Base-by-base conservation (phyloP, 2,888 invertebrate genomes). In the Bursaphelenchus okinawaensis region DNA sequence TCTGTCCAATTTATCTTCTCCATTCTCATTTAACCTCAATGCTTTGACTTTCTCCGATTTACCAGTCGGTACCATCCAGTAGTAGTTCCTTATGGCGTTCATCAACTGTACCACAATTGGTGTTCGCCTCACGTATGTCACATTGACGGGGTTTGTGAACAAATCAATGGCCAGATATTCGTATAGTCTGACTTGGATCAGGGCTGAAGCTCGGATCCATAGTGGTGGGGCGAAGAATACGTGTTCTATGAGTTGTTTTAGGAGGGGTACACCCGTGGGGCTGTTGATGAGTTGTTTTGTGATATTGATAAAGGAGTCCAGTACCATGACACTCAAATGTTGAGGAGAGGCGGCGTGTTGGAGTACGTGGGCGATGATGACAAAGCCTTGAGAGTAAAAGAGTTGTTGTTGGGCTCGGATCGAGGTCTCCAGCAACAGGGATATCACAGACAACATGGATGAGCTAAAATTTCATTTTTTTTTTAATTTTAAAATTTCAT, bases 131-230 rank as follows among this genome's bases (percentile, higher is more conserved):
- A 86, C 83, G 77, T 83, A 84, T 71, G 78, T 83, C 73, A 84
- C 84, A 69, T 86, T 85, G 85, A 94, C 93, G 1, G 93, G 92
- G 84, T 96, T 94, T 68, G 91, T 91, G 67, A 98, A 87, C 86
- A 98, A 98, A 85, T 99, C 96, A n/a, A 93, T 93, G 52, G 96
- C 93, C 85, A 99, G 86, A 86, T 96, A 99, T 82, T 92, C 92
- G 87, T 98, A 98, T 58, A 99, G 88, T 19, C 64, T 67, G 27
- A 71, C 60, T 69, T 68, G 71, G 16, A 76, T 58, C 63, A 65
- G 29, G 24, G 52, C 19, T 59, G 93, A 91, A 12, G 96, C 93
- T 86, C 96, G 92, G 82, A 98, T 95, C 98, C 98, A 99, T 70
- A 99, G 87, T 28, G 93, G 92, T 8, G 98, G 96, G 88, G 98